Conservation (phyloP, 1,140 invertebrate genomes). For the Glossosoma conforme region DNA sequence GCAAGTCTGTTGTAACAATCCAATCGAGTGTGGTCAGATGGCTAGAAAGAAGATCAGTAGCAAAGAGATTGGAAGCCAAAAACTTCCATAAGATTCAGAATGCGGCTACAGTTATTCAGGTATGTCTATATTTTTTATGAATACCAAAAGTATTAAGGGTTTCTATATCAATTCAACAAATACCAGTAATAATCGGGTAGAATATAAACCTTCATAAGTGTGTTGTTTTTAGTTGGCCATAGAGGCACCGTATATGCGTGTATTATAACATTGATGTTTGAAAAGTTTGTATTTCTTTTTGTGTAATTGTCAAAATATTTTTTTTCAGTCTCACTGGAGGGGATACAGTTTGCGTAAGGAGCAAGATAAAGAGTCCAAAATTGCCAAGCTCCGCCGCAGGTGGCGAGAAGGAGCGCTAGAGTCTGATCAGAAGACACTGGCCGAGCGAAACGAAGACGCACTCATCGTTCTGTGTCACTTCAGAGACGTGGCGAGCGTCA, state of each 20-base stretch:
- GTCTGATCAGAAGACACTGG: conserved; percentile 43
- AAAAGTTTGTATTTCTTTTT: not conserved
- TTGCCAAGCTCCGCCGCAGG: conserved; percentile 44
- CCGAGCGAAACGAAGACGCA: conserved; percentile 44
- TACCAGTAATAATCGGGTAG: too few species aligned
- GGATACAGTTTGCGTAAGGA: conserved; percentile 51
- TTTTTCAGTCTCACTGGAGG: conserved; percentile 54
- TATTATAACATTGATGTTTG: too few species aligned
- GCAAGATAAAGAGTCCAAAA: conserved; percentile 33
- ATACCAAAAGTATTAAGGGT: too few species aligned
- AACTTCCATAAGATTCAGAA: not conserved
- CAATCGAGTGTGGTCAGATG: conserved; percentile 47
- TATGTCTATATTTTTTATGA: not conserved
- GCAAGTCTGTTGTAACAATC: conserved; percentile 36
- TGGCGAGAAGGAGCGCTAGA: conserved; percentile 45
- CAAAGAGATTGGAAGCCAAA: conserved; percentile 31
- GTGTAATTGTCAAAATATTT: not conserved
- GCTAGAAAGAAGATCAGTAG: conserved; percentile 42
- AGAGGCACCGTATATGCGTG: too few species aligned
- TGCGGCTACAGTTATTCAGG: conserved; percentile 61
- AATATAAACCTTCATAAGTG: too few species aligned
- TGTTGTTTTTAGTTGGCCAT: too few species aligned
- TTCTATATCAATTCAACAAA: too few species aligned
- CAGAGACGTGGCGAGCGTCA: conserved; percentile 42
- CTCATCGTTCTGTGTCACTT: conserved; percentile 42